Conservation (phyloP, 2,113 vertebrate genomes). For the Bambusicola thoracicus region DNA sequence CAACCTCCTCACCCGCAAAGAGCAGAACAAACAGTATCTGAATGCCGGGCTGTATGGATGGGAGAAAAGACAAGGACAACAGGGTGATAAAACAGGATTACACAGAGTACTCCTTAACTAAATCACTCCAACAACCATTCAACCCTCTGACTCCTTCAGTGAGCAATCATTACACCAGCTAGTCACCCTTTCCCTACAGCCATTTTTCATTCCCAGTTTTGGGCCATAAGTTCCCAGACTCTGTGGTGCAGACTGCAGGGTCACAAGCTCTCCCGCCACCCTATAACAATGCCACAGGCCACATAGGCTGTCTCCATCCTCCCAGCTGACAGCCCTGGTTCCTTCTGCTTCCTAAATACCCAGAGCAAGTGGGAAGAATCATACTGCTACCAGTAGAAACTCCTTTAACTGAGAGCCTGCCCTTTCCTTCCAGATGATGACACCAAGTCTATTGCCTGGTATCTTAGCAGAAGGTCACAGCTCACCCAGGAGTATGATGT, state of each 20-base stretch:
- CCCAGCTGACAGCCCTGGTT: neutral
- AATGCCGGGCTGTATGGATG: neutral
- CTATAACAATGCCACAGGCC: accelerated
- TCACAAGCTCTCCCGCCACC: neutral
- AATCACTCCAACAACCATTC: neutral
- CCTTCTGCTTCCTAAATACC: neutral
- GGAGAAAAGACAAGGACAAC: neutral
- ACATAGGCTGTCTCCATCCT: neutral
- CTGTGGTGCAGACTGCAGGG: neutral
- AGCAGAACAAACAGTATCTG: neutral
- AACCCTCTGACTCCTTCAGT: neutral
- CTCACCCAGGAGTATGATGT: neutral
- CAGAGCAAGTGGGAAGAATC: neutral
- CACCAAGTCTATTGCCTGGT: neutral
- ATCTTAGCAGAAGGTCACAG: neutral
- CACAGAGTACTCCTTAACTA: neutral
- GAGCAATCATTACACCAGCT: neutral
- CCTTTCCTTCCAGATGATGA: neutral
- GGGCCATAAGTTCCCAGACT: neutral
- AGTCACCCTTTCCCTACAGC: neutral
- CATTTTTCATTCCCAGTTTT: neutral
- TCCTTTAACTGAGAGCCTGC: neutral
- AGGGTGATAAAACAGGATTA: neutral
- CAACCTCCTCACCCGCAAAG: neutral
- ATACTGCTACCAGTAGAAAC: neutral